Evolutionary conservation across 2,888 invertebrate species (phyloP), one percentile per base, ranked within the genome.

Genomic region (Drosophila longiperda): DNA sequence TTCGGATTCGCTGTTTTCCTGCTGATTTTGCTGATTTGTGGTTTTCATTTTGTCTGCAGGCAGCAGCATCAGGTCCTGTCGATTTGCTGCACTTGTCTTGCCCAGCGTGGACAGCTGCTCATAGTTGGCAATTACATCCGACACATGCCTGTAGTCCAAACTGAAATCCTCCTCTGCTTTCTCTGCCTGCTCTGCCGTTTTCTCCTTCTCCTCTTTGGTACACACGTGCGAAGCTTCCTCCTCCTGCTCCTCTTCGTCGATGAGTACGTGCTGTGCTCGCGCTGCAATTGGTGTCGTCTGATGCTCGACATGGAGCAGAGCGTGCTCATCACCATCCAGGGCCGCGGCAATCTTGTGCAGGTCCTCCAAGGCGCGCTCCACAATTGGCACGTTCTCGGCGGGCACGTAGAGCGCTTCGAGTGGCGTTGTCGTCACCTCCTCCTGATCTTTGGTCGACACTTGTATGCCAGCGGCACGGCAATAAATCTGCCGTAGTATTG

Each of bases 311-410:
- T 78, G 78, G 60, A 79, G 20, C 48, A 73, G 58, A 32, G 66
- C 52, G 9, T 50, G 72, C 12, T 70, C 73, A 3, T 82, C 72
- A 40, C 63, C 63, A 50, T 80, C 78, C 73, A 88, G 55, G 0
- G 87, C 83, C 9, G 69, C 66, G 32, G 91, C 84, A 58, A 92
- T 82, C 67, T 82, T 80, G 69, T 89, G 90, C 70, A 92, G 84
- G 73, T 92, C 92, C 49, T 85, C 74, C 32, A 92, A 79, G 2
- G 91, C 92, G 29, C 89, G 88, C 75, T 92, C 92, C 66, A 92
- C 92, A 36, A 92, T 90, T 17, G 92, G 92, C 80, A 92, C 87
- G 82, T 92, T 92, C 82, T 92, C 92, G 42, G 87, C 78, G 26
- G 82, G 79, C 66, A 60, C 74, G 17, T 23, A 53, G 8, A 54